Evolutionary conservation across 2,888 invertebrate genomes (phyloP), one percentile per base, ranked within the genome.

Genomic region (Scotopteryx bipunctaria): DNA sequence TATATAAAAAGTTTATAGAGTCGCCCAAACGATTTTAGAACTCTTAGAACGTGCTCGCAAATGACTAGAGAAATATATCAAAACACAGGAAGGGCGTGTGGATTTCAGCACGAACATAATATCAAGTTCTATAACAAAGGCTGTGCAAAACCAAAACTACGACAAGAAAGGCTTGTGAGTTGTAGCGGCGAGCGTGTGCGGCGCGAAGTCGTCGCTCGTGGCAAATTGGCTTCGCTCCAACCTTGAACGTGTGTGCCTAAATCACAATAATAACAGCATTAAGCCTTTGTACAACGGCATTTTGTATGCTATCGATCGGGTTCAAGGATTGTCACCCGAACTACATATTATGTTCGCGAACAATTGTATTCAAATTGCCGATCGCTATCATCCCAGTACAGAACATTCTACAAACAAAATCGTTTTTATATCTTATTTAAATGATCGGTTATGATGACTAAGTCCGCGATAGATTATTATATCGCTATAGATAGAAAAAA

Each of bases 201-300:
- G 27, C 19, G 4, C n/a, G 9, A 21, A 32, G 21, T 14, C 5
- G 31, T 19, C 32, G 5, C 11, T 54, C 51, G 59, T 51, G 37
- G 42, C 57, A 52, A 57, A 58, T 63, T 63, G 63, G 61, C 63
- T 45, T 37, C 55, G 50, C 52, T 63, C 63, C 64, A 64, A 55
- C 66, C 67, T 67, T 67, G 65, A 64, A 56, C 51, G 63, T 46
- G 59, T 64, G 52, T 60, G 59, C 60, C 59, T 47, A 45, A 61
- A 59, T 59, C 58, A 50, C 58, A 58, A 56, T 46, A 54, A 35
- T 47, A 48, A 40, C 35, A 54, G 54, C 42, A 47, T 42, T 47
- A 31, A 37, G 37, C 38, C 38, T 37, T 40, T 49, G 46, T 57
- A 42, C 48, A 48, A 55, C 53, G 41, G 31, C 46, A 50, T 33